phyloP scores from a whole-genome alignment of 2,888 invertebrate species.

The Halocaridina rubra region DNA sequence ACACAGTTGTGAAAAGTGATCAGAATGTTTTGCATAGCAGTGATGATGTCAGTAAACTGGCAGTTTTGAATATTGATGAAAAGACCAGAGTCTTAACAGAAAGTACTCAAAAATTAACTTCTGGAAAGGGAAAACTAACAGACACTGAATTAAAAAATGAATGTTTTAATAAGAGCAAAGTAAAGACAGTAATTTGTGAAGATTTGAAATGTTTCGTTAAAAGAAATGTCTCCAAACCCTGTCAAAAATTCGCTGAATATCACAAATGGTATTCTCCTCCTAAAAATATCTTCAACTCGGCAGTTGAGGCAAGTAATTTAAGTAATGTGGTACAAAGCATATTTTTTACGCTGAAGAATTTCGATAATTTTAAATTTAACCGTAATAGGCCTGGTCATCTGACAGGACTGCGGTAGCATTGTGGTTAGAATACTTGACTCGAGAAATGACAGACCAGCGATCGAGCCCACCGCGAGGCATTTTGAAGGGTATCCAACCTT shows the following conservation, averaged over 20 bases:
- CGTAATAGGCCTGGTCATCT: too few species aligned
- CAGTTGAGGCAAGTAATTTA: conserved; percentile 75
- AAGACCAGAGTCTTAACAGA: neutral
- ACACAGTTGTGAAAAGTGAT: neutral
- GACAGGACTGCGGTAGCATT: too few species aligned
- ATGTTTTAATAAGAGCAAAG: neutral
- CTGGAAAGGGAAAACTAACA: too few species aligned
- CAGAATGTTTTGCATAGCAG: neutral
- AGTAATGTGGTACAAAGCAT: too few species aligned
- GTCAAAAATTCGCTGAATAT: neutral
- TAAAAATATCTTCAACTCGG: conserved; percentile 83
- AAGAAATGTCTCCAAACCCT: conserved; percentile 1
- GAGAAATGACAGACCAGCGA: too few species aligned
- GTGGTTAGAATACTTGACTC: too few species aligned
- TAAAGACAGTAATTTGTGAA: conserved; percentile 29
- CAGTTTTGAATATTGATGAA: neutral
- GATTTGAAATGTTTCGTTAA: conserved; percentile 39
- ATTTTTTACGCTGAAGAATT: too few species aligned
- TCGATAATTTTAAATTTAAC: too few species aligned
- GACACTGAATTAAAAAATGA: neutral
- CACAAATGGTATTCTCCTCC: conserved; percentile 80
- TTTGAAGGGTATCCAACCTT: too few species aligned
- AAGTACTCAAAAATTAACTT: too few species aligned
- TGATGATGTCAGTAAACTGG: neutral
- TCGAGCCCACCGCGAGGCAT: too few species aligned